Conservation (phyloP, 2,113 vertebrate species). For the Trochalopteron elliotii region DNA sequence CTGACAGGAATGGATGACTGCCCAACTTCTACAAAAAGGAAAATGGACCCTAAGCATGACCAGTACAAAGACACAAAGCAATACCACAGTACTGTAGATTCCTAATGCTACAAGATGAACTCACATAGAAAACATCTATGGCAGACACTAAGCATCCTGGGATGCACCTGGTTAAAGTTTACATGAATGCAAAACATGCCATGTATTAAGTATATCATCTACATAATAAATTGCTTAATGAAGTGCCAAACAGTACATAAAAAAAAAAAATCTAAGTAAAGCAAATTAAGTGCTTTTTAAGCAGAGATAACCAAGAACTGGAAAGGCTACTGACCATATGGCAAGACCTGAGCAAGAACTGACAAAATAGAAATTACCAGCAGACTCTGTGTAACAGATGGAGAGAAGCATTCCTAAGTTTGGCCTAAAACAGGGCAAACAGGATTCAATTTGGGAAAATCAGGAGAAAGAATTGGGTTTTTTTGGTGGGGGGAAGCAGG, state of each 20-base stretch:
- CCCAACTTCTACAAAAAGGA: neutral
- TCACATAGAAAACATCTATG: neutral
- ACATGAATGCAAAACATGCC: neutral
- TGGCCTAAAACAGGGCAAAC: neutral
- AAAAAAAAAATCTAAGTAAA: neutral
- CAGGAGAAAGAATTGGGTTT: neutral
- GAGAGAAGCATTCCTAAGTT: neutral
- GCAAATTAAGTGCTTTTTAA: neutral
- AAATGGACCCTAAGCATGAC: neutral
- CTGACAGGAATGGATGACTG: neutral
- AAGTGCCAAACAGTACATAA: neutral
- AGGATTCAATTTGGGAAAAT: neutral
- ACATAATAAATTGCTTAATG: neutral
- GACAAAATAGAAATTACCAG: neutral
- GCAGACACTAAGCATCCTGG: neutral
- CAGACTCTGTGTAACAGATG: neutral
- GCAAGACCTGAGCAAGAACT: neutral
- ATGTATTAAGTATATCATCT: neutral
- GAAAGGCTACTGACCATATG: neutral
- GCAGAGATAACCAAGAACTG: neutral
- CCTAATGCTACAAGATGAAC: neutral
- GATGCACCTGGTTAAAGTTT: neutral
- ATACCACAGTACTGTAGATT: neutral
- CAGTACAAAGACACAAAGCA: neutral
- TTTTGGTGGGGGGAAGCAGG: too few relatives aligned